A percentile compares a stretch with the other conserved stretches of the same genome.
Conservation (phyloP, 2,113 vertebrate genomes). For the Oryctolagus cuniculus region DNA sequence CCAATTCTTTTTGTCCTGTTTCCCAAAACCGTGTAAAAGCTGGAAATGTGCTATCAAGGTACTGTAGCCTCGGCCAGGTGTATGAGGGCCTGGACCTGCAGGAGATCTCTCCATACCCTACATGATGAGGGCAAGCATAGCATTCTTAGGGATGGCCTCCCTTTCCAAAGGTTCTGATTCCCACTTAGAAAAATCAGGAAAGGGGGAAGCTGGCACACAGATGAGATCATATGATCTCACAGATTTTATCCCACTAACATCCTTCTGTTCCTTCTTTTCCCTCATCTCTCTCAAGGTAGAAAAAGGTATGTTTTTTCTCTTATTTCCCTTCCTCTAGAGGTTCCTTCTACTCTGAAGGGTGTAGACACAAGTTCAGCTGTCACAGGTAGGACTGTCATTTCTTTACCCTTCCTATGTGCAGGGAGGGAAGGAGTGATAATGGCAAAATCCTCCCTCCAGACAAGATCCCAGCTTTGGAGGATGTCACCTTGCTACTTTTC, state of each 20-base stretch:
- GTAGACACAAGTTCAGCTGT: neutral
- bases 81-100: too few species aligned
- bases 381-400: neutral
- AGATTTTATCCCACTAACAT: neutral
- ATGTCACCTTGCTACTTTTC: neutral
- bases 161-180: neutral
- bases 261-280: neutral
- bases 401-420: neutral
- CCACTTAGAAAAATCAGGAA: neutral
- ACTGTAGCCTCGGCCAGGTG: neutral
- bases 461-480: neutral
- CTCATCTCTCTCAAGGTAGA: neutral
- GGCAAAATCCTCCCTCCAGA: neutral
- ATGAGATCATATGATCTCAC: too few species aligned
- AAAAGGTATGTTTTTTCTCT: neutral
- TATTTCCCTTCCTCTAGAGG: neutral
- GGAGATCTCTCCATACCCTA: neutral
- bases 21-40: neutral
- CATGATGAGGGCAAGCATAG: neutral
- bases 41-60: neutral
- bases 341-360: neutral
- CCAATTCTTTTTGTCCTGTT: neutral
- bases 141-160: neutral
- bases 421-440: neutral
- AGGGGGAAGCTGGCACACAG: neutral